Base-by-base conservation (phyloP, 2,797 vertebrate genomes). In the Triplophysa bombifrons region DNA sequence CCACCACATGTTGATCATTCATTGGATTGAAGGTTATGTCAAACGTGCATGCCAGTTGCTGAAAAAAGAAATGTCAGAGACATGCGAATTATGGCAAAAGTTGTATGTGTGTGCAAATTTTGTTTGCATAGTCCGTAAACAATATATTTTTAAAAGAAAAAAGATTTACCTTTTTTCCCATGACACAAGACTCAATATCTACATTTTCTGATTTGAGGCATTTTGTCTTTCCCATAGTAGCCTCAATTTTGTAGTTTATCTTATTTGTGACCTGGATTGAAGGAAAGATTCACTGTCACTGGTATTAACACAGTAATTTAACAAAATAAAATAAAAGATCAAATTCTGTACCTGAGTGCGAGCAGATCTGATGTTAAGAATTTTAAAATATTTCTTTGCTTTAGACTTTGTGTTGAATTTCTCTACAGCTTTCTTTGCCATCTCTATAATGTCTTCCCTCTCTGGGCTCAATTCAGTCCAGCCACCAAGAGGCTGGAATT, bases 1-100 rank as follows among this genome's bases (percentile, higher is more conserved):
- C 3, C 77, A 89, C n/a, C 11, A 72, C 7, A 12, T 88, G 78
- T 58, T 80, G 71, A n/a, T 83, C 20, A 25, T 76, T 82, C 41
- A 19, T 71, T 16, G 58, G 85, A 80, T 92, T 7, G 10, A 83
- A 79, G 5, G 63, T 4, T 73, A 93, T 86, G 0, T 55, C 34
- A 70, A 92, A 92, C 10, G 19, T 22, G 60, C 93, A 94, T 1
- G 55, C 78, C 69, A 92, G 19, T 0, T 76, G 72, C 93, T 93
- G 81, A 55, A 27, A 51, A 85, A 65, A 68, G 17, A n/a, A 27
- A 85, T 0, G 6, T 38, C 34, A 38, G 34, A 13, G 51, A 27
- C 10, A 60, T 63, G 13, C 22, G 16, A 25, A 14, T 34, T 27
- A 58, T 25, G 58, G 8, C 19, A 56, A 65, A n/a, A 2, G 2